A percentile compares a stretch with the other conserved stretches of the same genome.
Conservation (phyloP, 2,888 invertebrate genomes). For the Temnothorax rugatulus region DNA sequence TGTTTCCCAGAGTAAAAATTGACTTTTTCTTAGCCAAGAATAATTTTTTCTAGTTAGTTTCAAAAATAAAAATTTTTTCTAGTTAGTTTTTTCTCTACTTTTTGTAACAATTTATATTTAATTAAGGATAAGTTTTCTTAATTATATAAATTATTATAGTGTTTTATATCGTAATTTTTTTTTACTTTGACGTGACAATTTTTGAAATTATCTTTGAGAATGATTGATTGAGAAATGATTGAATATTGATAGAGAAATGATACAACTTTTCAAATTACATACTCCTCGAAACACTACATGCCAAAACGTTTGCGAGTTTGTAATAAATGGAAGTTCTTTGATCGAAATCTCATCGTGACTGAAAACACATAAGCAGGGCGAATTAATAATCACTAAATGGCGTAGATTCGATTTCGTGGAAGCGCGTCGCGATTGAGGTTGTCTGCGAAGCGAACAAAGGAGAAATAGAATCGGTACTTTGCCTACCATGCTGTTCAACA, state of each 20-base stretch:
- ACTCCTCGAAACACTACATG: neutral
- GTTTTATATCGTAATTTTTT: neutral
- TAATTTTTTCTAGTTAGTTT: too few relatives aligned
- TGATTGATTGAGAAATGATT: neutral
- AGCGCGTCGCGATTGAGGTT: constrained; percentile 59
- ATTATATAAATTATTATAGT: neutral
- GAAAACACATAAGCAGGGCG: constrained; percentile 49
- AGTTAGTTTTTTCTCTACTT: neutral
- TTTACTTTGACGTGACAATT: neutral
- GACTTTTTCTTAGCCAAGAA: neutral
- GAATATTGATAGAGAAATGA: neutral
- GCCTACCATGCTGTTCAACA: constrained; percentile 79
- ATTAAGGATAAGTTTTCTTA: neutral
- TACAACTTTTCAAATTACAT: neutral
- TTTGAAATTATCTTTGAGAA: constrained; percentile 17
- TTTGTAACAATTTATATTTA: constrained; percentile 6
- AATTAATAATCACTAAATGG: constrained; percentile 55
- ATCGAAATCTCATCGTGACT: constrained; percentile 25
- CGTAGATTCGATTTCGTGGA: constrained; percentile 57
- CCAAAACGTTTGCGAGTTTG: constrained; percentile 24
- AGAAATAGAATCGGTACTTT: constrained; percentile 65
- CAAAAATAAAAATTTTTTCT: neutral
- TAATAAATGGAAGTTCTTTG: constrained; percentile 12
- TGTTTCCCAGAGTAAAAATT: neutral
- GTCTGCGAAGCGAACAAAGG: constrained; percentile 68